Evolutionary conservation across 2,113 vertebrate genomes (phyloP), one percentile per base, ranked within the genome.

Genomic region (Cavia porcellus): DNA sequence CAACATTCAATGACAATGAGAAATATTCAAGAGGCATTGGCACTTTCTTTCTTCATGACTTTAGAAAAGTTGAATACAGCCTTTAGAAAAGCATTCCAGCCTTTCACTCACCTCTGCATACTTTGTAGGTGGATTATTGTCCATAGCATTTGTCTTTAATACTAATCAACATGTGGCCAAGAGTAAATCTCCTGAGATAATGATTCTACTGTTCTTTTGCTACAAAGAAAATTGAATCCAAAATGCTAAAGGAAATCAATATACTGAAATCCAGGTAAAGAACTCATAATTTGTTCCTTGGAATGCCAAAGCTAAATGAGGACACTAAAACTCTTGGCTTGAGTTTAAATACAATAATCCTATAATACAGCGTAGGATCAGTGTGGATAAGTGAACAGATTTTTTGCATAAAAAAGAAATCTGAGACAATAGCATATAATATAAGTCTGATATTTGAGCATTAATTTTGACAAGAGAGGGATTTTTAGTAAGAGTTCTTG

Each of bases 161-260:
- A 42, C 14, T 84, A 57, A 30, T 32, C 32, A 93, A 22, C 17
- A 9, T 25, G 35, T 59, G 11, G 12, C 30, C 80, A 42, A 45
- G 25, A 20, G 38, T 86, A 91, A 89, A 79, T 93, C 82, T 96
- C 55, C 32, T 6, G 42, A 74, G 35, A 7, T 30, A 66, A 77
- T 64, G 38, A 85, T 3, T 90, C 55, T 94, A 11, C 85, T 93
- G 90, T 90, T 90, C n/a, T 95, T 45, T 84, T 94, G 24, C 35
- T 93, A 66, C 9, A 74, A 50, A 97, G 52, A 87, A 72, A 95
- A 93, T 57, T 85, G 52, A 94, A 91, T 59, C 50, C 38, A 94
- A 95, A 96, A 52, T 93, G 55, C 15, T 93, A 85, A 92, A 82
- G 30, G 85, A 97, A 96, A 96, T 95, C 89, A 97, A 74, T 97